phyloP scores from a whole-genome alignment of 2,888 invertebrate genomes.

The Phengaris arion region DNA sequence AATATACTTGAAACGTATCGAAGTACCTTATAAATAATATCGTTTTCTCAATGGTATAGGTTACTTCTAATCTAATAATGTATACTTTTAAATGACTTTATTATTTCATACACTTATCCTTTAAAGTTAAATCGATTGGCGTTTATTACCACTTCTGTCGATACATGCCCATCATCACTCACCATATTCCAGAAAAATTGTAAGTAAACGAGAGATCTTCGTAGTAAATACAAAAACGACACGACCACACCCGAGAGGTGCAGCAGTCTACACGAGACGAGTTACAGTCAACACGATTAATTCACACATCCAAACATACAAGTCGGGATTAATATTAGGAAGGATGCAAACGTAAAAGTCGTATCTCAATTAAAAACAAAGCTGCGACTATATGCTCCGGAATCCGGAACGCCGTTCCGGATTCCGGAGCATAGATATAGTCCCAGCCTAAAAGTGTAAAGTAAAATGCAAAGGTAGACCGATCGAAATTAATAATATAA shows the following conservation, averaged over 20 bases:
- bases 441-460: neutral
- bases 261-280: slow-evolving; percentile 53
- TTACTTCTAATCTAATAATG: slow-evolving; percentile 51
- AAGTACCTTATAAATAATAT: slow-evolving; percentile 62
- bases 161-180: slow-evolving; percentile 48
- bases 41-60: slow-evolving; percentile 62
- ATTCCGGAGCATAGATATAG: too few species aligned
- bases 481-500: slow-evolving; percentile 31
- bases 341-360: slow-evolving; percentile 44
- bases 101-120: slow-evolving; percentile 67
- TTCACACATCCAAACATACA: slow-evolving; percentile 65
- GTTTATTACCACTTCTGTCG: slow-evolving; percentile 65
- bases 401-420: too few species aligned
- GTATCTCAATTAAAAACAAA: slow-evolving; percentile 14
- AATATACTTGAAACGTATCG: slow-evolving; percentile 70
- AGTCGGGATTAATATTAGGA: slow-evolving; percentile 40
- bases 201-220: slow-evolving; percentile 73
- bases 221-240: slow-evolving; percentile 58
- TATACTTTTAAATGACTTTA: slow-evolving; percentile 58
- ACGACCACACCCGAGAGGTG: slow-evolving; percentile 67
- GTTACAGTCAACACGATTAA: slow-evolving; percentile 50
- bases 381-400: too few species aligned
- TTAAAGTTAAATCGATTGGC: slow-evolving; percentile 68
- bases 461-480: slow-evolving; percentile 34
- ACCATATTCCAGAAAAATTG: slow-evolving; percentile 74